Evolutionary conservation across 2,113 vertebrate genomes (phyloP).

Genomic region (Pelvicachromis taeniatus): DNA sequence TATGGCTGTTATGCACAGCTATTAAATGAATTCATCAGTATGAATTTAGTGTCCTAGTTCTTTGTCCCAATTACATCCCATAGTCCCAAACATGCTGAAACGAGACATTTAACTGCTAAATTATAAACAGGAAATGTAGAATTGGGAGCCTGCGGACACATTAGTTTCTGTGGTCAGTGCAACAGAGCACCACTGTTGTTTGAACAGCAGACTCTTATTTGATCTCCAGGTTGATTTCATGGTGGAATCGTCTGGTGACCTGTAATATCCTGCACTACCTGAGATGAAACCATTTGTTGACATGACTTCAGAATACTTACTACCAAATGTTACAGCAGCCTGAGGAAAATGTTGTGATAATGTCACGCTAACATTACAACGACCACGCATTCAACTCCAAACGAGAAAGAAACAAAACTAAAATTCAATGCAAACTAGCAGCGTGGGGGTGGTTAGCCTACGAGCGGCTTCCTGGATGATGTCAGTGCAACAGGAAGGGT

Average conservation of each 20-base stretch:
- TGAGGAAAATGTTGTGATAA: neutral
- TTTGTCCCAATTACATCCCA: neutral
- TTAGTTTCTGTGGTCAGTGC: neutral
- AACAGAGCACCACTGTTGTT: neutral
- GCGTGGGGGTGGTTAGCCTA: neutral
- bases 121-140: neutral
- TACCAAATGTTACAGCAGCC: neutral
- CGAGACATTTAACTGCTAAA: neutral
- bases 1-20: neutral
- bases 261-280: constrained; percentile 23
- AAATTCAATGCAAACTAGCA: neutral
- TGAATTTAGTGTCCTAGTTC: neutral
- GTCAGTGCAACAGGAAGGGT: constrained; percentile 41
- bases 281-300: neutral
- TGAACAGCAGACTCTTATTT: neutral
- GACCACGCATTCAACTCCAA: neutral
- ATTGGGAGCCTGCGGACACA: neutral
- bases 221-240: neutral
- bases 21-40: neutral
- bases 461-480: constrained; percentile 28
- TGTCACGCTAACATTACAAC: neutral
- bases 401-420: neutral
- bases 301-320: neutral
- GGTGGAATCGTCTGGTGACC: neutral
- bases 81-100: neutral